phyloP scores from a whole-genome alignment of 2,888 invertebrate genomes.

The Gymnoscelis rufifasciata region DNA sequence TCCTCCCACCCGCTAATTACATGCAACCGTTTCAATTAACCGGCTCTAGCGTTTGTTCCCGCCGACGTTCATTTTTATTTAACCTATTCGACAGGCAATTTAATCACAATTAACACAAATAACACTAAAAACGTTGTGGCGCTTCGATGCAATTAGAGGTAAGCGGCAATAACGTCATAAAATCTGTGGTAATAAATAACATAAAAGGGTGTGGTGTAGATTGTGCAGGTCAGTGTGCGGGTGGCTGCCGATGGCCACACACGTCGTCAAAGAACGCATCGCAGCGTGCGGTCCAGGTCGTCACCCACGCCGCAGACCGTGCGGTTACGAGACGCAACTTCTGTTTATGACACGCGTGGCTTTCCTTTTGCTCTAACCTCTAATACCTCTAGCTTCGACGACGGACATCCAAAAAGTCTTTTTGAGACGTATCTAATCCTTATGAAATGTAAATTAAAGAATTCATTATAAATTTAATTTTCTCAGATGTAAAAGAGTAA shows the following conservation, averaged over 20 bases:
- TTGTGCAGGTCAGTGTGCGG: conserved; percentile 19
- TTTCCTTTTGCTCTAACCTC: conserved; percentile 24
- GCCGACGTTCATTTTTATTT: conserved; percentile 43
- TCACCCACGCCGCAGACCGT: conserved; percentile 28
- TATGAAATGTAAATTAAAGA: too few species aligned
- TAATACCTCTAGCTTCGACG: conserved; percentile 11
- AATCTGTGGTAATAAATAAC: conserved; percentile 45
- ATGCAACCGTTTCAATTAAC: conserved; percentile 70
- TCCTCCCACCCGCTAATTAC: conserved; percentile 67
- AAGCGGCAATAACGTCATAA: conserved; percentile 51
- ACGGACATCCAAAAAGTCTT: too few species aligned
- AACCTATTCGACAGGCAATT: conserved; percentile 41
- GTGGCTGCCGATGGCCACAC: conserved; percentile 43
- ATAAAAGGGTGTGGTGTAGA: conserved; percentile 30
- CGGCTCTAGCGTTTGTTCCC: conserved; percentile 41
- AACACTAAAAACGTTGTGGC: conserved; percentile 39
- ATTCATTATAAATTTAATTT: too few species aligned
- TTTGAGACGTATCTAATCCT: too few species aligned
- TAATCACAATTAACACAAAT: conserved; percentile 50
- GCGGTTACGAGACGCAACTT: conserved; percentile 41
- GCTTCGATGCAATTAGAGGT: conserved; percentile 49
- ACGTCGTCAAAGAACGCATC: conserved; percentile 38
- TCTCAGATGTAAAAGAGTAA: too few species aligned
- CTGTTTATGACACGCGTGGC: conserved; percentile 38
- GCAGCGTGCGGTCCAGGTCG: conserved; percentile 38